Percentiles rank a stretch among this genome's conserved stretches.
phyloP scores from a whole-genome alignment of 2,888 invertebrate genomes.

The Ormia ochracea region DNA sequence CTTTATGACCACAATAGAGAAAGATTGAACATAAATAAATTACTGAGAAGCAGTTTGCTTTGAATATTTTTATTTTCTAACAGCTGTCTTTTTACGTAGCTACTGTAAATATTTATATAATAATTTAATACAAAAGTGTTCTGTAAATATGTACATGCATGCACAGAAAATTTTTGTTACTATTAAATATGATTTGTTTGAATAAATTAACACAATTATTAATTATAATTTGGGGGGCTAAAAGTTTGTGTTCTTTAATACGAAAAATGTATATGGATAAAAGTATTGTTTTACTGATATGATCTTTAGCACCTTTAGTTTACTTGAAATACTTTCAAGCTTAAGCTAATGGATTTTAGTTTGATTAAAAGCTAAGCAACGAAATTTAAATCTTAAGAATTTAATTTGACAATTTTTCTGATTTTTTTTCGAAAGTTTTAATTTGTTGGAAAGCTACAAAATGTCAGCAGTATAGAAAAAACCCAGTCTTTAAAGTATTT shows the following conservation, averaged over 20 bases:
- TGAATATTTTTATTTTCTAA: neutral
- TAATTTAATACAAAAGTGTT: conserved; percentile 1
- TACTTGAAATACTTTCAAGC: no score
- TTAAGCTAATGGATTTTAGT: no score
- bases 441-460: no score
- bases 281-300: no score
- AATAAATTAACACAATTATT: neutral
- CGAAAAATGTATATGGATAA: neutral
- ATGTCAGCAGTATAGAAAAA: no score
- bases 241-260: neutral
- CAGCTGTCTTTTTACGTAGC: conserved; percentile 47
- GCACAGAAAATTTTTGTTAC: neutral
- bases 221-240: neutral
- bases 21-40: neutral
- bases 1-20: conserved; percentile 14
- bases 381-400: no score
- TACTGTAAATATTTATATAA: conserved; percentile 17
- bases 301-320: no score
- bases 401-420: no score
- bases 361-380: no score
- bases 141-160: neutral
- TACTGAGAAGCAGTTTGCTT: neutral
- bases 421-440: no score
- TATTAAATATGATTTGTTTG: neutral
- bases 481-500: no score